These are phyloP conservation scores for Phalera bucephala DNA, from an alignment of 2,888 invertebrate species.

Conservation along the genomic window DNA sequence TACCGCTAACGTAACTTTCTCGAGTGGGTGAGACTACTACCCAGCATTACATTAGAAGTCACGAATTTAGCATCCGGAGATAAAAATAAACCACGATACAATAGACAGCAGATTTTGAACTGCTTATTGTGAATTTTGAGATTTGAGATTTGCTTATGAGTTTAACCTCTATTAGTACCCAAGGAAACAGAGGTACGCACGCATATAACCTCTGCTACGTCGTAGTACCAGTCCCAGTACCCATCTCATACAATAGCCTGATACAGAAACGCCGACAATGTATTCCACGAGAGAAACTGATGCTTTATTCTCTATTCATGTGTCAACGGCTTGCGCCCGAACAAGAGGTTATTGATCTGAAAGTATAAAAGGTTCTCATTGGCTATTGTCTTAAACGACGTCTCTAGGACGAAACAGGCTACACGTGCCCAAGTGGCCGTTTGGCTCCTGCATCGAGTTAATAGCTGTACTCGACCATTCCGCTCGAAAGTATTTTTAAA, in stretches of 20 bases:
- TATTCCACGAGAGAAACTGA: constrained; percentile 53
- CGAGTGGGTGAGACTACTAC: constrained; percentile 46
- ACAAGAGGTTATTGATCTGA: constrained; percentile 68
- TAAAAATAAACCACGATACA: constrained; percentile 25
- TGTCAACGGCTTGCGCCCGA: constrained; percentile 62
- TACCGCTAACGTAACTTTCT: constrained; percentile 57
- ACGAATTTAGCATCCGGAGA: constrained; percentile 34
- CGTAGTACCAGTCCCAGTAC: too few relatives aligned
- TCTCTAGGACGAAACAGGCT: constrained; percentile 49
- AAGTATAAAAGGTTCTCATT: constrained; percentile 66
- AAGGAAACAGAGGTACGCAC: constrained; percentile 22
- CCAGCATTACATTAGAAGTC: constrained; percentile 46
- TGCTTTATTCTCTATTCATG: constrained; percentile 55
- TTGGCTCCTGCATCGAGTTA: constrained; percentile 36
- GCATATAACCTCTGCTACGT: constrained; percentile 15
- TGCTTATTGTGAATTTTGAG: background rate
- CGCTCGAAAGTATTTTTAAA: constrained; percentile 49
- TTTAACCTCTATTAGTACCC: constrained; percentile 19
- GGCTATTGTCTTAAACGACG: constrained; percentile 64
- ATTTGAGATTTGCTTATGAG: constrained; percentile 28
- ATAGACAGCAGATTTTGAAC: constrained; percentile 1
- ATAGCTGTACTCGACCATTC: constrained; percentile 39
- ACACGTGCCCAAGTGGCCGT: constrained; percentile 70
- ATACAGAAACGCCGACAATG: constrained; percentile 47
- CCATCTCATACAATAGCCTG: constrained; percentile 22